Evolutionary conservation across 2,888 invertebrate species (phyloP).

Genomic region (Melanargia galathea): DNA sequence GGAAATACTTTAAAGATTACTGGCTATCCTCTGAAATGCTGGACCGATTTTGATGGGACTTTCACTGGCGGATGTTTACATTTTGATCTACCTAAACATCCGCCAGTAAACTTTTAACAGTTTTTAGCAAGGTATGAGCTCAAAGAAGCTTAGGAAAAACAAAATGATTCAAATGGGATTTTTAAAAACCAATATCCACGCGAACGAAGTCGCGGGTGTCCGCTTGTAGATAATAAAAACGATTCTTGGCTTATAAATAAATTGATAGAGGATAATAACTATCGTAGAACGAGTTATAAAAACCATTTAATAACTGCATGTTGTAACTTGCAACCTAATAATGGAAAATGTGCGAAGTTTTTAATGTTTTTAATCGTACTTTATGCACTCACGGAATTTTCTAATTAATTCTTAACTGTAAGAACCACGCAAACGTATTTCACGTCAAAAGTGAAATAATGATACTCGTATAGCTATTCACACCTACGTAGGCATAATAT

Average conservation of each 20-base stretch:
- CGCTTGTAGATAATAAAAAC: background rate
- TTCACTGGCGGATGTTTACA: no score
- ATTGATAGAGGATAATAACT: background rate
- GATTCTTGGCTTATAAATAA: background rate
- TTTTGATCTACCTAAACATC: no score
- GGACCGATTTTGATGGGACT: no score
- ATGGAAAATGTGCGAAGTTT: constrained; percentile 13
- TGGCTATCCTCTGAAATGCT: no score
- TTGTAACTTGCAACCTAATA: background rate
- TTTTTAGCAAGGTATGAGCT: no score
- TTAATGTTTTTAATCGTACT: constrained; percentile 12
- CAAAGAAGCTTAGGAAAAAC: no score
- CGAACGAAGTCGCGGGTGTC: background rate
- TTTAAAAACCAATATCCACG: no score
- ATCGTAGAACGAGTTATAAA: background rate
- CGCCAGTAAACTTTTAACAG: no score
- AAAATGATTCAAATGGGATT: no score
- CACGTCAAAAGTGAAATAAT: constrained; percentile 12
- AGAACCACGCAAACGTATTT: constrained; percentile 17
- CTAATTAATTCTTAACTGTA: constrained; percentile 16
- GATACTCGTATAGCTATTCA: constrained; percentile 9
- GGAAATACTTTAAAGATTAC: no score
- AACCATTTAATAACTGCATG: background rate
- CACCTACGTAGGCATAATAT: no score
- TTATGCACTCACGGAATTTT: constrained; percentile 17